Base-by-base conservation (phyloP, 2,797 vertebrate genomes). In the Enteromius trimaculatus region DNA sequence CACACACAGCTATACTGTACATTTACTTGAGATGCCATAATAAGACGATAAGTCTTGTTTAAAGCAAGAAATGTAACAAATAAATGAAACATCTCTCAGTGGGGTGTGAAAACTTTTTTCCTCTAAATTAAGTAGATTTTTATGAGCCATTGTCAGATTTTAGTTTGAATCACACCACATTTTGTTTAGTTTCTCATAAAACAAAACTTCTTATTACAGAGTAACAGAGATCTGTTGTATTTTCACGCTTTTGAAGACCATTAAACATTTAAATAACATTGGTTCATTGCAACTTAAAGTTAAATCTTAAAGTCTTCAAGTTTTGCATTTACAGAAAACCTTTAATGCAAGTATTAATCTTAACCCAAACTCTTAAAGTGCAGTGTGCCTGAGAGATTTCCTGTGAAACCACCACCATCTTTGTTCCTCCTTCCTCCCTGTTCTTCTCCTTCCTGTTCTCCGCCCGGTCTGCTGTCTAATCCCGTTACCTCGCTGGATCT, bases 401-500 rank as follows among this genome's bases (percentile, higher is more conserved):
- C 70, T 78, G 75, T 83, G 82, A 77, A 78, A 37, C 81, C 49
- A 39, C 81, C 49, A 39, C 31, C 51, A 10, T 64, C 47, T 76
- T 80, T 42, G 16, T 62, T 82, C 70, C 77, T 80, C 85, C 87
- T 47, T 72, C 89, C 89, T 87, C 81, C 66, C 0, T 82, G 83
- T 85, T 83, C 84, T 81, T 91, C 82, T 85, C 80, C 85, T 70
- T 3, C 84, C 81, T 64, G 60, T 88, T 90, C 90, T 81, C 86
- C 89, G 23, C 92, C 89, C 89, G 91, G 91, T 91, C 92, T 91
- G 90, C 87, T 37, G 21, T 80, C 80, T 86, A 82, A 86, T 86
- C 82, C 79, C 31, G 49, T 71, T 85, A 82, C 76, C 76, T 74
- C 23, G 9, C 84, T 69, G 69, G 64, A 71, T 80, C 66, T 81